phyloP scores from a whole-genome alignment of 2,797 vertebrate genomes.

The Cossypha heuglini region DNA sequence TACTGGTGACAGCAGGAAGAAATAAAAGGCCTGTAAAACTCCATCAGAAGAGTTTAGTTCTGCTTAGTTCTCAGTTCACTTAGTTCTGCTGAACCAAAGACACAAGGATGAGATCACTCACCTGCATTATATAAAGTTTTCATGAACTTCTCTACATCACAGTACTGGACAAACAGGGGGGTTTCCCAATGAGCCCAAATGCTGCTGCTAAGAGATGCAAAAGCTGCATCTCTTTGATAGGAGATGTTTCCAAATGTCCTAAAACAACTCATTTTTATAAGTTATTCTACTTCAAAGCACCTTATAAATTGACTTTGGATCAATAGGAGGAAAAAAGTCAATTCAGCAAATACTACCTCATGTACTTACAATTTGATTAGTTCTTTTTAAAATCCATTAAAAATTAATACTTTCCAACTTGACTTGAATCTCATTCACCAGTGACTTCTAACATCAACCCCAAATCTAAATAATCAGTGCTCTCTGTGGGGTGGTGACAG shows the following conservation, averaged over 20 bases:
- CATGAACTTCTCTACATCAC: background rate
- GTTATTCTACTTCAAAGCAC: background rate
- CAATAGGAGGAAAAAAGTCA: background rate
- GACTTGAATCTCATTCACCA: background rate
- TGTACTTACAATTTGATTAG: background rate
- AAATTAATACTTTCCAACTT: background rate
- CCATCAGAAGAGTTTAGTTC: background rate
- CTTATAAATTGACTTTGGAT: background rate
- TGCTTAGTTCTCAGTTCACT: background rate
- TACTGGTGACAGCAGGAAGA: background rate
- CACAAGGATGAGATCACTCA: background rate
- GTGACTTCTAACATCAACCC: background rate
- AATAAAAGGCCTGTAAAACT: background rate
- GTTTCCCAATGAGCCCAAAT: background rate
- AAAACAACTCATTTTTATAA: background rate
- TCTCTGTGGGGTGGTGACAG: background rate
- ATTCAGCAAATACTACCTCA: background rate
- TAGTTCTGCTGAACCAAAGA: background rate
- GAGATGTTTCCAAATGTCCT: background rate
- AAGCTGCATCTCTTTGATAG: background rate
- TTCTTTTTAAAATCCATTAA: background rate
- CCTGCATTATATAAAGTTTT: background rate
- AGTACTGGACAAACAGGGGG: background rate
- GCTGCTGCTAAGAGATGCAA: background rate
- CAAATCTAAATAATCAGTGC: background rate